Base-by-base conservation (phyloP, 2,113 vertebrate genomes). In the Cardinalis cardinalis region DNA sequence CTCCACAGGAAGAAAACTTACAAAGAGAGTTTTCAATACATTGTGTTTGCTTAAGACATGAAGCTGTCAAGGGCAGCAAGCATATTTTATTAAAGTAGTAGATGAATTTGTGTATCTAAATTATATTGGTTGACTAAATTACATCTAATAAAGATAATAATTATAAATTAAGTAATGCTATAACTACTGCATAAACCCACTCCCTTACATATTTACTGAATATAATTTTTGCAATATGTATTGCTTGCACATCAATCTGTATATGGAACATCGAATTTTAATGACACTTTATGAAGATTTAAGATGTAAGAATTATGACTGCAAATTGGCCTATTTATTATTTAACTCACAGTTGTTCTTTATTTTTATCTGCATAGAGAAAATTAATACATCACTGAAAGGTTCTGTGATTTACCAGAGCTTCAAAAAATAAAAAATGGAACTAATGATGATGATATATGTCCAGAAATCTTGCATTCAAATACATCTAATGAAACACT, bases 241-340 rank as follows among this genome's bases (percentile, higher is more conserved):
- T 75, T 81, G 28, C 49, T 77, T 88, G 58, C 1, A 11, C 53
- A 90, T 86, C 41, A 86, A 53, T 76, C 34, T 64, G 10, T 68
- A 32, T 24, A 61, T 77, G 48, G 18, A 90, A 71, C 25, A 84
- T 12, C n/a, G 44, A 89, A 92, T 92, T 84, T 88, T 85, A 88
- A 85, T 77, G 46, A 53, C 14, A 80, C 7, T 73, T 63, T 32
- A 80, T 26, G 46, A 82, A 90, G 72, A 89, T 76, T 82, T 76
- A 72, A 84, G 34, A 83, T 46, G 14, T 12, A 84, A 77, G 48
- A 90, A 80, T 87, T 61, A 75, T 10, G 19, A 91, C 36, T 77
- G n/a, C 5, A 91, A 92, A 91, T 71, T 89, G 15, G 43, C 8
- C 46, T 89, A 76, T 84, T 95, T 88, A 83, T 88, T 93, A 83